A percentile compares a stretch with the other conserved stretches of the same genome.
Conservation (phyloP, 2,113 vertebrate species). For the Misgurnus mizolepis region DNA sequence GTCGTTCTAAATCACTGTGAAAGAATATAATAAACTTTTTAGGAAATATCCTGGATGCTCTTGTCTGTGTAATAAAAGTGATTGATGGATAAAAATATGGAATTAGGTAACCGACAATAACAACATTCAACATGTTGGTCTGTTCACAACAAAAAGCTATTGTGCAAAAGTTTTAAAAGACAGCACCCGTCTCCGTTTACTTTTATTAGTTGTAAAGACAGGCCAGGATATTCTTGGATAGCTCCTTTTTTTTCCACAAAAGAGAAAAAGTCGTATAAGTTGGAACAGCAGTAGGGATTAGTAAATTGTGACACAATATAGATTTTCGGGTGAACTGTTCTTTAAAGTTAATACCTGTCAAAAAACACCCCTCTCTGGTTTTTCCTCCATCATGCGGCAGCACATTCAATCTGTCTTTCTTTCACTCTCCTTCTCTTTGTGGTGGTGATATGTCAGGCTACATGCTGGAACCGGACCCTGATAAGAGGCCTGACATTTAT, state of each 20-base stretch:
- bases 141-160: not conserved
- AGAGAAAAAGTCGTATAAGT: no score
- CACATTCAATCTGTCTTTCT: not conserved
- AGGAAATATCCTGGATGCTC: not conserved
- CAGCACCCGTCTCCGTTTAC: not conserved
- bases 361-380: not conserved
- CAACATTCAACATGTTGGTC: not conserved
- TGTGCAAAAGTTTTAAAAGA: not conserved
- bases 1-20: not conserved
- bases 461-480: constrained; percentile 97
- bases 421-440: not conserved
- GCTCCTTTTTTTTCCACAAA: no score
- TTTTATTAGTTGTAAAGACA: not conserved
- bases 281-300: not conserved
- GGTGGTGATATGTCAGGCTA: constrained; percentile 77
- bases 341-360: not conserved
- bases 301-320: not conserved
- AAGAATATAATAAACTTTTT: not conserved
- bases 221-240: no score
- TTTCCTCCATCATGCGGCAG: not conserved
- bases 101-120: no score
- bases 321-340: not conserved
- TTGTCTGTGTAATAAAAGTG: not conserved
- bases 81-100: not conserved
- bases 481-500: constrained; percentile 96